A percentile compares a stretch with the other conserved stretches of the same genome.
These are phyloP conservation scores for Scatophagus argus DNA, from an alignment of 2,113 vertebrate genomes.

Conservation along the genomic window DNA sequence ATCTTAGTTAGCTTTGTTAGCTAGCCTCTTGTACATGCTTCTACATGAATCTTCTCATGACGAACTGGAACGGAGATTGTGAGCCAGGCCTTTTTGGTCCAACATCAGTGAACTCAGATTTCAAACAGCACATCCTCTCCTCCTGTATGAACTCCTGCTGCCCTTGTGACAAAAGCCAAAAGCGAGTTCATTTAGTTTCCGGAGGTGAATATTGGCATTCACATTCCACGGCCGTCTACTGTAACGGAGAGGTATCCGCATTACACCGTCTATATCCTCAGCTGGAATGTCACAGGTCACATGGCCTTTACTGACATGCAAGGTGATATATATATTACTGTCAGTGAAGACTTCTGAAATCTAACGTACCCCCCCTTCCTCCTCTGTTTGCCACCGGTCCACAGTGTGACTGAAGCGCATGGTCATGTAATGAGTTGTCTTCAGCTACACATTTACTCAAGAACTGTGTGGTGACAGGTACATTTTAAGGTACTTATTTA, in stretches of 20 bases:
- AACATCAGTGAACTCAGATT: too few species aligned
- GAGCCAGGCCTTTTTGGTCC: too few species aligned
- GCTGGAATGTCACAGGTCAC: conserved; percentile 66
- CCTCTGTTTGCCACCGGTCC: conserved; percentile 34
- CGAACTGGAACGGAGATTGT: too few species aligned
- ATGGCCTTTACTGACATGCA: conserved; percentile 63
- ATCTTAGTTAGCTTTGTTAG: too few species aligned
- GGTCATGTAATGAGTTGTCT: conserved; percentile 2
- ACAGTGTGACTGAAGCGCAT: neutral
- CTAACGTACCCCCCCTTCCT: conserved; percentile 27
- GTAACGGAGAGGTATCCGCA: conserved; percentile 61
- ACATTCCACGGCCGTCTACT: conserved; percentile 64
- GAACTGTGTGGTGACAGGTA: too few species aligned
- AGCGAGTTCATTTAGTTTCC: conserved; percentile 56
- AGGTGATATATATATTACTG: conserved; percentile 70
- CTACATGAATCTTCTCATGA: too few species aligned
- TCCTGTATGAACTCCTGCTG: conserved; percentile 27
- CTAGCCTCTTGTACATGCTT: too few species aligned
- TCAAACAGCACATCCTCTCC: neutral
- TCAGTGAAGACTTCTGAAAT: conserved; percentile 59
- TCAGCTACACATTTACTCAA: conserved; percentile 1
- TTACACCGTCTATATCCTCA: conserved; percentile 70
- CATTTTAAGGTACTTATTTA: too few species aligned
- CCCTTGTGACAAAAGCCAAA: conserved; percentile 54
- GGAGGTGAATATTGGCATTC: conserved; percentile 65